phyloP scores from a whole-genome alignment of 1,140 invertebrate species.

The Plectrocnemia conspersa region DNA sequence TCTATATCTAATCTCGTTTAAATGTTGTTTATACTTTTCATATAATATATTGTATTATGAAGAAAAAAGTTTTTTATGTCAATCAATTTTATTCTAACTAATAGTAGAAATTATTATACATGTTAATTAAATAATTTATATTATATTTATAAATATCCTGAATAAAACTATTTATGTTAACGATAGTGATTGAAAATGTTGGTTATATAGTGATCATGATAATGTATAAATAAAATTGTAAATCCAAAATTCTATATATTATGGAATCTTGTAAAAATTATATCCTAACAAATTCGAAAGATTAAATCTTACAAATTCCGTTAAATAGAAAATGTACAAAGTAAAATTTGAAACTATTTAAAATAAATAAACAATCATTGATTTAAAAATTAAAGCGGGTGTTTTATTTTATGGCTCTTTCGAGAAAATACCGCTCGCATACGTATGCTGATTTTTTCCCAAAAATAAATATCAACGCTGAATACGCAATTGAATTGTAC shows the following conservation, averaged over 20 bases:
- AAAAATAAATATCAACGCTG: neutral
- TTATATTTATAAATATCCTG: conserved; percentile 2
- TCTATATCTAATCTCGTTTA: neutral
- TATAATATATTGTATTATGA: no score
- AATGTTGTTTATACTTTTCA: conserved; percentile 6
- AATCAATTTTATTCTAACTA: conserved; percentile 22
- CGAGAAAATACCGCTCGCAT: neutral
- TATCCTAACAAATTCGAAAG: conserved; percentile 14
- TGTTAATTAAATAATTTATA: conserved; percentile 12
- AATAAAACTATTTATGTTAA: conserved; percentile 3
- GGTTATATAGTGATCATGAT: neutral
- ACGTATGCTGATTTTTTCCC: neutral
- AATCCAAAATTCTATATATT: conserved; percentile 15
- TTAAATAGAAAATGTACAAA: conserved; percentile 32
- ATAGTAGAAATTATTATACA: conserved; percentile 16
- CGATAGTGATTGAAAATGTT: neutral
- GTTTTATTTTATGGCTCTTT: neutral
- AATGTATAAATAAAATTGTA: conserved; percentile 3
- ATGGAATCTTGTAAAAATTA: conserved; percentile 18
- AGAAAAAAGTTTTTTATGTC: conserved; percentile 20
- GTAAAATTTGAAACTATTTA: conserved; percentile 31
- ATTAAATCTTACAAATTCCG: conserved; percentile 20
- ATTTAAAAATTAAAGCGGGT: conserved; percentile 18
- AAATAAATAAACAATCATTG: conserved; percentile 34
- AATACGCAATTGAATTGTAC: neutral